These are phyloP conservation scores for Tortrix viridana DNA, from an alignment of 2,888 invertebrate genomes.

Conservation along the genomic window DNA sequence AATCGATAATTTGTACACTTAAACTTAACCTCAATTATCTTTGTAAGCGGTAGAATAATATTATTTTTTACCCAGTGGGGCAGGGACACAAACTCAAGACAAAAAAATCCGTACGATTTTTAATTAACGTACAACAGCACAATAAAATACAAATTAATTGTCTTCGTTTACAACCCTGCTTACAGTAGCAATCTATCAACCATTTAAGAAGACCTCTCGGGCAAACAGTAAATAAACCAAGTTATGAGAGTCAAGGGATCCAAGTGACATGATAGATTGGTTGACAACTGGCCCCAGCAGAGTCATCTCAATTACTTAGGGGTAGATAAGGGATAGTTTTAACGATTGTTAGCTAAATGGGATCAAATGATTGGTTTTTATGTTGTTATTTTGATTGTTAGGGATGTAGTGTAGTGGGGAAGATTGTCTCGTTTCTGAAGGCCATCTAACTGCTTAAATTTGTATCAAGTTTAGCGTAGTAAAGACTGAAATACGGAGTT, in stretches of 20 bases:
- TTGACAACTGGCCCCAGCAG: constrained; percentile 26
- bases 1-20: too few species aligned
- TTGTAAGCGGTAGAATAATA: not conserved
- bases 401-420: constrained; percentile 5
- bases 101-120: constrained; percentile 6
- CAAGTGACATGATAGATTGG: constrained; percentile 26
- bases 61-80: not conserved
- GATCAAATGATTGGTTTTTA: constrained; percentile 39
- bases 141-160: constrained; percentile 32
- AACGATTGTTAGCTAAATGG: constrained; percentile 35
- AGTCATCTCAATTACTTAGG: constrained; percentile 33
- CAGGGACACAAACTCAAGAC: not conserved
- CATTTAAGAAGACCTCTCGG: constrained; percentile 17
- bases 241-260: constrained; percentile 21
- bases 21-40: too few species aligned
- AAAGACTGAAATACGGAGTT: too few species aligned
- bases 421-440: not conserved
- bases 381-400: constrained; percentile 33
- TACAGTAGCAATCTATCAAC: constrained; percentile 23
- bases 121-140: constrained; percentile 22
- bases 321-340: constrained; percentile 37
- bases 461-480: not conserved
- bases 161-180: constrained; percentile 18
- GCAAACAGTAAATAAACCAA: constrained; percentile 7
- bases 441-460: not conserved